Evolutionary conservation across 92 coral and sea anemone species (phyloP), one percentile per base, ranked within the genome.

Genomic region (Parazoanthus atlanticus): DNA sequence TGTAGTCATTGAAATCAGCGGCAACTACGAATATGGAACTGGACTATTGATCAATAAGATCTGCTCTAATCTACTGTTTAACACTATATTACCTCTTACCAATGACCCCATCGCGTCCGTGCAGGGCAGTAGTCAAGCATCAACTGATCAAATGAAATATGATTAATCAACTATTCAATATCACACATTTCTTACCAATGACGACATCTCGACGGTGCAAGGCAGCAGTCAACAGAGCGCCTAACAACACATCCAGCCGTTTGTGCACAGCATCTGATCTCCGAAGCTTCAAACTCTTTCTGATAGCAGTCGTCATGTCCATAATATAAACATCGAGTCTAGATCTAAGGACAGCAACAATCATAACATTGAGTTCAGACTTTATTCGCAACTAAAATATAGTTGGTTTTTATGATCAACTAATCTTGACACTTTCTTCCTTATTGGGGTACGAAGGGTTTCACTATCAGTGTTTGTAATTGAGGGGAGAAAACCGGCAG

Each of bases 131-230:
- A 23, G 28, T 21, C n/a, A 61, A 61, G 21, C 69, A 61, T 61
- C 69, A 61, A 61, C 16, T 61, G 69, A 61, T 61, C 69, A 61
- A 21, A 7, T 3, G 6, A 25, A 6, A 61, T 1, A 4, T 61
- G 28, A n/a, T 23, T 7, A 6, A 61, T 61, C 69, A 3, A 21
- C 69, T 61, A 4, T 56, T 56, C 69, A 23, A 61, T 3, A 17
- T 21, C 40, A 80, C 34, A 80, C n/a, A 5, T 21, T n/a, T 28
- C 29, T 28, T 90, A 97, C 99, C 96, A 30, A 78, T 74, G 19
- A 94, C 92, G 21, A 91, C 91, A 79, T 97, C 98, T 72, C 98
- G 91, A 29, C 94, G 99, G 82, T 88, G 89, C 16, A 95, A 78
- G 64, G 94, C 93, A 61, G 89, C 81, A 76, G 94, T 92, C 52